Evolutionary conservation across 2,888 invertebrate genomes (phyloP).

Genomic region (Drosophila barbarae): DNA sequence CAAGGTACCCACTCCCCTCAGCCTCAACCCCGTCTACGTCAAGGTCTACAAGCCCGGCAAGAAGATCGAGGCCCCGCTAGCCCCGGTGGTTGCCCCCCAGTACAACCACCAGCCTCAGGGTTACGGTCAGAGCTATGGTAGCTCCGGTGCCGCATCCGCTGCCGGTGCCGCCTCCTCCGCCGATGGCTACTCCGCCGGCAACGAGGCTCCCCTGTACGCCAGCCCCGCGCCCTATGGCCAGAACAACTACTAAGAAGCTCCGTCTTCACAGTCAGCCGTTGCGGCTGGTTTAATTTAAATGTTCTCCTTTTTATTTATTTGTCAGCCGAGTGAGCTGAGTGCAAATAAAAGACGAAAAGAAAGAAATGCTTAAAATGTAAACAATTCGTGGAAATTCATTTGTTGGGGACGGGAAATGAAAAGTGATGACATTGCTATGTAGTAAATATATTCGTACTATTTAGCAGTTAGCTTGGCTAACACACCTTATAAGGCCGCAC

Average conservation of each 20-base stretch:
- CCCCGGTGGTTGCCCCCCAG: slow-evolving; percentile 67
- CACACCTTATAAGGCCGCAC: background rate
- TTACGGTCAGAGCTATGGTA: slow-evolving; percentile 38
- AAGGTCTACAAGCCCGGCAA: slow-evolving; percentile 79
- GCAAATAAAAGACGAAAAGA: slow-evolving; percentile 56
- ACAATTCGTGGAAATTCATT: background rate
- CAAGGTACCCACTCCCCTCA: slow-evolving; percentile 77
- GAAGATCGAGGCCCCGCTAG: slow-evolving; percentile 70
- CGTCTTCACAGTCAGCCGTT: background rate
- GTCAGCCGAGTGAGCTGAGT: slow-evolving; percentile 23
- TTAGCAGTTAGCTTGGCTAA: background rate
- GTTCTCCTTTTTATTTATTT: slow-evolving; percentile 55
- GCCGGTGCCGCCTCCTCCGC: slow-evolving; percentile 38
- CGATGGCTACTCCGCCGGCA: slow-evolving; percentile 57
- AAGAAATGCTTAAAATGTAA: slow-evolving; percentile 34
- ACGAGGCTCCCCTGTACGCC: slow-evolving; percentile 55
- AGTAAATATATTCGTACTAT: background rate
- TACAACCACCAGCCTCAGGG: slow-evolving; percentile 58
- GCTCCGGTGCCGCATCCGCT: slow-evolving; percentile 41
- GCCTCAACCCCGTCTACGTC: slow-evolving; percentile 78
- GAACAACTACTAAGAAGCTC: slow-evolving; percentile 54
- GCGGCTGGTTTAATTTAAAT: slow-evolving; percentile 47
- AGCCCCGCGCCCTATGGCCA: slow-evolving; percentile 61
- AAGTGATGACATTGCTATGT: background rate
- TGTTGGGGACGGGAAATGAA: slow-evolving; percentile 1